Base-by-base conservation (phyloP, 1,140 invertebrate genomes). In the Onthophagus taurus region DNA sequence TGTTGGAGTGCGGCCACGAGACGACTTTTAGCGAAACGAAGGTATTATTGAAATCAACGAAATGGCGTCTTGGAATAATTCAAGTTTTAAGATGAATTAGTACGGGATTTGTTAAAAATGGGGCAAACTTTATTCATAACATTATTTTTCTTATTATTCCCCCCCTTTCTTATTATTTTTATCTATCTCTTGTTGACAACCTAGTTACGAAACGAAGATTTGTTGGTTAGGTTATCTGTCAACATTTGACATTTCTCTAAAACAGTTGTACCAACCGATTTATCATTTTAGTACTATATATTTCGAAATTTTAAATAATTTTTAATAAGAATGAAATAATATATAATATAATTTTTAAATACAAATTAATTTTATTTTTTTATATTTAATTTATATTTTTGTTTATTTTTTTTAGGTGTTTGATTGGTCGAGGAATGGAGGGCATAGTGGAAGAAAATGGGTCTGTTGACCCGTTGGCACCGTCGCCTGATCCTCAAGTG, bases 391-490 rank as follows among this genome's bases (percentile, higher is more conserved):
- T 8, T 7, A 36, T 11, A 11, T 20, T 36, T 13, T 3, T 21
- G 19, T 20, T 48, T 63, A 57, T 50, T 57, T 55, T 53, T 70
- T 68, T 46, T 60, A 76, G 73, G 70, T 66, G 62, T 61, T 49
- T 49, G 52, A 58, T 64, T 67, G 60, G 63, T 64, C 65, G 63
- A 72, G 74, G 68, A 70, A 89, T 89, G 85, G 84, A 86, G 72
- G 81, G 81, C 69, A 85, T 88, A 77, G 83, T 86, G 63, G 84
- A 87, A 72, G 85, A 87, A 73, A 87, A 87, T 64, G 84, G 84
- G 68, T 75, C 76, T 52, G 59, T 60, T 53, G 77, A 78, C 67
- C 77, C 77, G 52, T 61, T 79, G 63, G 65, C 71, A 49, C 64
- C 67, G 33, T 66, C 69, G 36, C 69, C 74, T 21, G 72, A 72